Conservation (phyloP, 2,888 invertebrate species). For the Plusia festucae region DNA sequence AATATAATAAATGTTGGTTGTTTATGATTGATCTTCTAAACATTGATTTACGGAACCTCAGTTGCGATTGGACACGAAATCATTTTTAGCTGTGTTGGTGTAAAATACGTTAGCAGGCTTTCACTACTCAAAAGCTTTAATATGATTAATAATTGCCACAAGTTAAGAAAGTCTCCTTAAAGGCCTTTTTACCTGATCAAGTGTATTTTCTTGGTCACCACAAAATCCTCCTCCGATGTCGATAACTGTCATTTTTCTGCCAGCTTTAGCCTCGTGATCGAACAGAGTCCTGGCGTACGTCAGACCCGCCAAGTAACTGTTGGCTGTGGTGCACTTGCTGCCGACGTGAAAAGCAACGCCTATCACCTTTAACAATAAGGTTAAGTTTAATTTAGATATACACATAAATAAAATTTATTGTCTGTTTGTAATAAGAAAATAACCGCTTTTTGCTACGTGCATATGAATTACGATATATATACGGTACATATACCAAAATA, state of each 20-base stretch:
- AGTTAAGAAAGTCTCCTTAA: too few relatives aligned
- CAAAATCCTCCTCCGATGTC: slow-evolving; percentile 71
- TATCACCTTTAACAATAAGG: slow-evolving; percentile 59
- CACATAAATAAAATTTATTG: too few relatives aligned
- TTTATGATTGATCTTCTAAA: slow-evolving; percentile 10
- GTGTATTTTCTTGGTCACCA: slow-evolving; percentile 49
- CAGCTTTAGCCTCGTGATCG: slow-evolving; percentile 64
- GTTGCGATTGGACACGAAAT: not conserved
- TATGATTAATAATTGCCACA: too few relatives aligned
- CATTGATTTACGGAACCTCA: not conserved
- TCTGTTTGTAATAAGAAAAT: too few relatives aligned
- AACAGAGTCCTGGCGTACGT: slow-evolving; percentile 61
- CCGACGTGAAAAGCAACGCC: slow-evolving; percentile 72
- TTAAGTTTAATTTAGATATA: not conserved
- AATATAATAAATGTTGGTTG: slow-evolving; percentile 10
- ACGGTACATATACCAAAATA: too few relatives aligned
- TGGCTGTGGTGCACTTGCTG: slow-evolving; percentile 52
- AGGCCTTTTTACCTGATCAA: slow-evolving; percentile 58
- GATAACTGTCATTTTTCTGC: slow-evolving; percentile 66
- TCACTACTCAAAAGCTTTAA: not conserved
- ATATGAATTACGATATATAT: too few relatives aligned
- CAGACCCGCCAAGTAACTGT: slow-evolving; percentile 62
- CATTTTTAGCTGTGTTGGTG: not conserved
- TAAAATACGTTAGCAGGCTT: not conserved
- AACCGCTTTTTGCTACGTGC: too few relatives aligned